Percentiles rank a stretch among this genome's conserved stretches.
Conservation (phyloP, 2,888 invertebrate genomes). For the Timema podura region DNA sequence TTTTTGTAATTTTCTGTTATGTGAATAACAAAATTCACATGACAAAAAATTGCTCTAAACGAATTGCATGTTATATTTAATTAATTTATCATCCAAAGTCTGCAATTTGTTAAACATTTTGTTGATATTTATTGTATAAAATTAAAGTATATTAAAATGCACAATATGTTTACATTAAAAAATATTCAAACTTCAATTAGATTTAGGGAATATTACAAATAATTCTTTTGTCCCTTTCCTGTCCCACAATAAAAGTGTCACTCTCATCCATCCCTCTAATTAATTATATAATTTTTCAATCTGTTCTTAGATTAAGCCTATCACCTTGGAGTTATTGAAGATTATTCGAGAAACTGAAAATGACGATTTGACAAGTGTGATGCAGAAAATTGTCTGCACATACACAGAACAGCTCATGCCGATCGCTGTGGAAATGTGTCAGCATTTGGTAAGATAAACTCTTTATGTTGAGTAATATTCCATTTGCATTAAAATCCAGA, state of each 20-base stretch:
- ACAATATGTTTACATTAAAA: neutral
- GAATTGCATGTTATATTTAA: no score
- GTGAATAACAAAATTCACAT: no score
- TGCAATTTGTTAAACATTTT: no score
- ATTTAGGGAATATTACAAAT: neutral
- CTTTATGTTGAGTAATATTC: no score
- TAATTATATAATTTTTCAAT: constrained; percentile 5
- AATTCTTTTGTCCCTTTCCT: neutral
- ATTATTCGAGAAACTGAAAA: constrained; percentile 95
- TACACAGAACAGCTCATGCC: constrained; percentile 85
- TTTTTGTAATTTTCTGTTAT: no score
- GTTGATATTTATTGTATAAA: no score
- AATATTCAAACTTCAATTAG: neutral
- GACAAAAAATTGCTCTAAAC: no score
- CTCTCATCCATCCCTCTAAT: neutral
- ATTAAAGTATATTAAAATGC: neutral
- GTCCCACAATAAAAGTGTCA: no score
- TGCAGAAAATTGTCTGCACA: constrained; percentile 90
- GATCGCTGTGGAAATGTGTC: constrained; percentile 92
- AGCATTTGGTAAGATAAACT: constrained; percentile 61
- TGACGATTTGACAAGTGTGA: constrained; percentile 92
- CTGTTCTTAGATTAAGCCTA: constrained; percentile 62
- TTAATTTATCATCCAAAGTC: no score
- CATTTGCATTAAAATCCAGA: no score
- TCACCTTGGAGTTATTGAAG: constrained; percentile 79